phyloP scores from a whole-genome alignment of 2,888 invertebrate genomes.

The Agriopis marginaria region DNA sequence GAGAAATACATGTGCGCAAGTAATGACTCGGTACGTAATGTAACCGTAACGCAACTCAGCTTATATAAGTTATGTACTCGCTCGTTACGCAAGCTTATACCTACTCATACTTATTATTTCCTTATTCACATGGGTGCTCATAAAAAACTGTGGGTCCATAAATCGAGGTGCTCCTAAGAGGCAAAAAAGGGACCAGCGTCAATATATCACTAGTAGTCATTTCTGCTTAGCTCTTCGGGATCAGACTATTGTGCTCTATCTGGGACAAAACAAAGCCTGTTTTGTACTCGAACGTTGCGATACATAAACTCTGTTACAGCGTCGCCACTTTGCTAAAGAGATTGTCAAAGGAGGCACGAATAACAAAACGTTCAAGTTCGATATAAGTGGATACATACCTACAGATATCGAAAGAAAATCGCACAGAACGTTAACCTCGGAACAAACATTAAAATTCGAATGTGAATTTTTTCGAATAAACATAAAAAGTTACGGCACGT shows the following conservation, averaged over 20 bases:
- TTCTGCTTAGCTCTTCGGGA: slow-evolving; percentile 31
- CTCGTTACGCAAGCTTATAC: slow-evolving; percentile 35
- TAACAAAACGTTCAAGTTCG: slow-evolving; percentile 44
- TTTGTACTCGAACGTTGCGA: slow-evolving; percentile 21
- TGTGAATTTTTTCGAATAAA: slow-evolving; percentile 61
- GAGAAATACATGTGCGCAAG: slow-evolving; percentile 17
- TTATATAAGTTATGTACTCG: slow-evolving; percentile 32
- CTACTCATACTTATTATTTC: slow-evolving; percentile 32
- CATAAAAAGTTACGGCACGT: slow-evolving; percentile 59
- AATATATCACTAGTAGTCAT: slow-evolving; percentile 41
- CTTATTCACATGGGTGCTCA: slow-evolving; percentile 37
- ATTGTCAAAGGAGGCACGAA: slow-evolving; percentile 34
- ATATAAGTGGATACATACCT: slow-evolving; percentile 48
- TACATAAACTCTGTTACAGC: slow-evolving; percentile 33
- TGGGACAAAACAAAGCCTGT: slow-evolving; percentile 35
- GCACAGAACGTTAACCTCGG: slow-evolving; percentile 55
- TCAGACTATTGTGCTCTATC: slow-evolving; percentile 36
- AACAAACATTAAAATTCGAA: slow-evolving; percentile 67
- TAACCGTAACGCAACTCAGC: slow-evolving; percentile 25
- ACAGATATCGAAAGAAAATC: slow-evolving; percentile 47
- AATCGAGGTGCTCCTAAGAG: slow-evolving; percentile 37
- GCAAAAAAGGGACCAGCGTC: slow-evolving; percentile 40
- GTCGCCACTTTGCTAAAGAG: slow-evolving; percentile 37
- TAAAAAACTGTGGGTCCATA: slow-evolving; percentile 39
- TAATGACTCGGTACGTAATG: slow-evolving; percentile 26